Conservation (phyloP, 30 jellyfish, hydroid and myxozoan species). For the Aurelia coerulea region DNA sequence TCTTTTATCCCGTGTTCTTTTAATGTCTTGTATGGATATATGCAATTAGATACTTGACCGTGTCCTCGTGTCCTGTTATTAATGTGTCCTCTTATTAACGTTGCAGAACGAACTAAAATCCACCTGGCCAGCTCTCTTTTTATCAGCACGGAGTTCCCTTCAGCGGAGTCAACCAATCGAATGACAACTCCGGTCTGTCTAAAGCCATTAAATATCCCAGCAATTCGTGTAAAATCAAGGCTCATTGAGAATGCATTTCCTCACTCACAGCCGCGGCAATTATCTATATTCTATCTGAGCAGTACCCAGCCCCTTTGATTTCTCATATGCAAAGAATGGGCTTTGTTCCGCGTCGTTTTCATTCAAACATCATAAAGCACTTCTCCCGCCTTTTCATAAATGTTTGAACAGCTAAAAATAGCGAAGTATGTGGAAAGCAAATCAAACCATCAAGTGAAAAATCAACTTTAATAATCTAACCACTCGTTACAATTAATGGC, state of each 20-base stretch:
- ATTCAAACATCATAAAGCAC: constrained; percentile 22
- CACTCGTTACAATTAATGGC: constrained; percentile 8
- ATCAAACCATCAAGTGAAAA: constrained; percentile 3
- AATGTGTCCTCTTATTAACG: no score
- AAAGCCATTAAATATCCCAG: constrained; percentile 14
- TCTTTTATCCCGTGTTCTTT: no score
- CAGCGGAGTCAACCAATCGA: no score
- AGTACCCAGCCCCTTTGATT: neutral
- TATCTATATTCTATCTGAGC: constrained; percentile 13
- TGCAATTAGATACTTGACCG: no score
- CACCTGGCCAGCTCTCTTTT: no score
- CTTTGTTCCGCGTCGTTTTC: no score
- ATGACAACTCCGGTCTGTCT: no score
- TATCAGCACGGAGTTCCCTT: no score
- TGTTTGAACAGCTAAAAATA: constrained; percentile 26
- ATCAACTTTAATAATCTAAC: constrained; percentile 3
- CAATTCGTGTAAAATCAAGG: constrained; percentile 10
- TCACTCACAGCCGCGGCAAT: constrained; percentile 44
- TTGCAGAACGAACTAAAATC: no score
- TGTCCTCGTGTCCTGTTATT: no score
- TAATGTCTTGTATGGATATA: no score
- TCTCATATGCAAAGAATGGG: no score
- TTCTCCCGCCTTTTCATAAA: constrained; percentile 46
- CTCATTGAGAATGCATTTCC: constrained; percentile 28
- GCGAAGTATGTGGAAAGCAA: constrained; percentile 5